Evolutionary conservation across 2,797 vertebrate genomes (phyloP).

Genomic region (Todus mexicanus): DNA sequence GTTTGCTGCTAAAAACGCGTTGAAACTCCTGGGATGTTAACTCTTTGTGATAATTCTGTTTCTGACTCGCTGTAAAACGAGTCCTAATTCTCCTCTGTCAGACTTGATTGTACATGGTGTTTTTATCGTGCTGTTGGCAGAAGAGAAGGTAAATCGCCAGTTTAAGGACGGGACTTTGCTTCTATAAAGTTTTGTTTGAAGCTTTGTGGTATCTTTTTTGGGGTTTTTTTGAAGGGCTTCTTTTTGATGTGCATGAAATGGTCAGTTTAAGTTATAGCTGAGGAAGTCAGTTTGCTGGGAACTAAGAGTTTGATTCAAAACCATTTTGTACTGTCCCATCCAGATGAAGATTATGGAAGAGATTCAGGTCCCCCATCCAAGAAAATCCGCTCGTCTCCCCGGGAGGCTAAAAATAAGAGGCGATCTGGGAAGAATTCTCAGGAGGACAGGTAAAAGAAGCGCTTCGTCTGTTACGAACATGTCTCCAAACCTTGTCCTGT

Average conservation of each 20-base stretch:
- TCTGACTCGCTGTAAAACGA: background rate
- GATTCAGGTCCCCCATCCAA: slow-evolving; percentile 87
- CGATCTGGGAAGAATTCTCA: slow-evolving; percentile 93
- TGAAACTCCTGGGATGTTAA: background rate
- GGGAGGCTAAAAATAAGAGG: slow-evolving; percentile 93
- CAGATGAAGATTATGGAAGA: slow-evolving; percentile 93
- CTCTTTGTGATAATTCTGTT: background rate
- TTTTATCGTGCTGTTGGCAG: background rate
- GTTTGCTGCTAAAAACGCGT: background rate
- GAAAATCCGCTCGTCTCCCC: slow-evolving; percentile 91
- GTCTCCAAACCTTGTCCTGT: background rate
- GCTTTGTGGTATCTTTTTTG: background rate
- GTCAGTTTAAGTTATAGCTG: background rate
- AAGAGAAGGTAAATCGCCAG: background rate
- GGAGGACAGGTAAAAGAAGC: slow-evolving; percentile 87
- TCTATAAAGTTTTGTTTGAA: background rate
- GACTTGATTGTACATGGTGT: background rate
- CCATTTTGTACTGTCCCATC: background rate
- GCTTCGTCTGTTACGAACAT: fast-evolving
- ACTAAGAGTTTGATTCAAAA: slow-evolving; percentile 1
- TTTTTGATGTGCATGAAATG: background rate
- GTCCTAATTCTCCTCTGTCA: background rate
- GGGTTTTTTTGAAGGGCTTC: background rate
- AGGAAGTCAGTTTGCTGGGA: slow-evolving; percentile 20
- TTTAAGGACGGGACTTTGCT: background rate